Evolutionary conservation across 2,113 vertebrate species (phyloP).

Genomic region (Heliornis fulica): DNA sequence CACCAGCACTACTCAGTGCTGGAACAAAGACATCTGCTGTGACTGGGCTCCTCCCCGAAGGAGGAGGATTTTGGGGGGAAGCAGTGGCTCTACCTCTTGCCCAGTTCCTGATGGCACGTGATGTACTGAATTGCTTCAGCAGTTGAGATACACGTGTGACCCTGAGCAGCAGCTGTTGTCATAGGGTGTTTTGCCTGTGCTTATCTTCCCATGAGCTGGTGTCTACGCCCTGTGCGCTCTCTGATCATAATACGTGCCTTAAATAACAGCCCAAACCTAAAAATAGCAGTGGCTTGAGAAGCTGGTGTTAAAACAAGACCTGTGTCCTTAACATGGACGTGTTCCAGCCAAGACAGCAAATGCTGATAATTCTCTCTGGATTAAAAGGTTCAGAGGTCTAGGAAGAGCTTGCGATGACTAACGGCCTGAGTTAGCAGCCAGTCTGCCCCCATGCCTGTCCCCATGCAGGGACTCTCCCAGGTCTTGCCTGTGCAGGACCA

Average conservation of each 20-base stretch:
- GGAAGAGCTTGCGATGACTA: not conserved
- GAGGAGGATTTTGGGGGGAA: not conserved
- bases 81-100: not conserved
- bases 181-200: not conserved
- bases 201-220: not conserved
- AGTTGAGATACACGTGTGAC: not conserved
- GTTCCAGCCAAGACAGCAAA: not conserved
- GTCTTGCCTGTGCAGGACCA: accelerated
- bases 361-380: not conserved
- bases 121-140: not conserved
- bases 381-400: slow-evolving; percentile 10
- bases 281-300: slow-evolving; percentile 19
- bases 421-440: not conserved
- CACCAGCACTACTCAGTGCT: not conserved
- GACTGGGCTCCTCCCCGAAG: not conserved
- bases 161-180: not conserved
- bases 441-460: not conserved
- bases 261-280: slow-evolving; percentile 29
- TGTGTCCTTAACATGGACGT: not conserved
- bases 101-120: not conserved
- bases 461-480: not conserved
- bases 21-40: not conserved
- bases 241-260: not conserved
- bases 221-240: not conserved
- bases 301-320: not conserved